Conservation (phyloP, 1,140 invertebrate genomes). For the Ganaspis sp. region DNA sequence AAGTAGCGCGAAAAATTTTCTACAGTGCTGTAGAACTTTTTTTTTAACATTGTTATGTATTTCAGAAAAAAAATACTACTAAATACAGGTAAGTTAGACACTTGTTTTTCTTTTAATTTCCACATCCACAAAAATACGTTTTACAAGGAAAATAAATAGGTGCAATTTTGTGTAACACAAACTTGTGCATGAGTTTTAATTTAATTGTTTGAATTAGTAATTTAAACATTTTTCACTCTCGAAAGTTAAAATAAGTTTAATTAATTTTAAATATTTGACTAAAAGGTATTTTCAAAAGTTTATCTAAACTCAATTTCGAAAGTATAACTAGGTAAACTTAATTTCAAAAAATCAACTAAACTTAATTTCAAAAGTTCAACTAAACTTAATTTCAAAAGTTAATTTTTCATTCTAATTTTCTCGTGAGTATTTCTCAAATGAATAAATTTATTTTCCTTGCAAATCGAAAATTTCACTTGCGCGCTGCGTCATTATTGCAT, state of each 20-base stretch:
- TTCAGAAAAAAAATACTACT: slow-evolving; percentile 71
- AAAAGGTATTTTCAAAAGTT: too few relatives aligned
- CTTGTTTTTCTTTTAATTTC: slow-evolving; percentile 49
- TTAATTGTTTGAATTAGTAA: too few relatives aligned
- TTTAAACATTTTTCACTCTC: too few relatives aligned
- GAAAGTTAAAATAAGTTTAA: too few relatives aligned
- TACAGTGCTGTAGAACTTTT: slow-evolving; percentile 24
- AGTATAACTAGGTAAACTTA: too few relatives aligned
- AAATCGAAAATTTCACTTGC: slow-evolving; percentile 42
- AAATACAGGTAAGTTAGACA: slow-evolving; percentile 63
- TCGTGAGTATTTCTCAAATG: neutral
- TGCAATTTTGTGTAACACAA: slow-evolving; percentile 37
- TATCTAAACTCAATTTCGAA: too few relatives aligned
- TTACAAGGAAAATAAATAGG: slow-evolving; percentile 56
- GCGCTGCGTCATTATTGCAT: neutral
- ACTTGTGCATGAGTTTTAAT: too few relatives aligned
- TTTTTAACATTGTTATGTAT: slow-evolving; percentile 51
- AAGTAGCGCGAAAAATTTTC: slow-evolving; percentile 26
- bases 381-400: too few relatives aligned
- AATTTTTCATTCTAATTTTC: too few relatives aligned
- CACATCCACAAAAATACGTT: slow-evolving; percentile 47
- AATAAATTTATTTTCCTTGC: slow-evolving; percentile 47
- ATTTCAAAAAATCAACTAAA: too few relatives aligned
- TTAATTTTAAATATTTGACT: too few relatives aligned
- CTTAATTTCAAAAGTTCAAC: too few relatives aligned